Base-by-base conservation (phyloP, 2,888 invertebrate species). In the Amphimallon solstitiale region DNA sequence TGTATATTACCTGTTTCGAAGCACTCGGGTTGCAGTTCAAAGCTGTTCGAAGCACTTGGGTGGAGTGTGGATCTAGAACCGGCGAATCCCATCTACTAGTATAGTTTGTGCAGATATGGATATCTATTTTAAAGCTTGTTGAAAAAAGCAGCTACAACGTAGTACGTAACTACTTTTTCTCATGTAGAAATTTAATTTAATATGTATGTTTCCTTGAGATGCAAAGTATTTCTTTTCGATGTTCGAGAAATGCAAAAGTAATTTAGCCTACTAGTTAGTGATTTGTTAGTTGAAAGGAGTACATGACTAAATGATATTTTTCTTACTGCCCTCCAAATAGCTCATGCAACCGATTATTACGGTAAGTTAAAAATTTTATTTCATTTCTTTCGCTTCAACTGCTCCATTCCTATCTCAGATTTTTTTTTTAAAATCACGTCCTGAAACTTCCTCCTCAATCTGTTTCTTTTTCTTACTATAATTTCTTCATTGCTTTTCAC, bases 341-440 rank as follows among this genome's bases (percentile, higher is more conserved):
- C 95, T 87, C 95, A 95, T 90, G 94, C 95, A 84, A 94, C 96
- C 89, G 97, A 96, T 88, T 97, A 97, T 88, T 97, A 97, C 94
- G 97, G 97, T 97, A 94, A 96, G 97, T 95, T 89, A 88, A 78
- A 88, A 88, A 86, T 89, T 89, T 87, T 88, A 86, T 86, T 87
- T 86, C 86, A 77, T 81, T 81, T 73, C 71, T 73, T 71, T 68
- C 68, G 70, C 72, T 59, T 38, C 34, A 17, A 68, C 67, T 59
- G 56, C 67, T 66, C 66, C 69, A 68, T 63, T 62, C 68, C 63
- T 65, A 19, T 66, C 70, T 59, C 68, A 23, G 35, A 23, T 52
- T 68, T 34, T 51, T 34, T 14, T 17, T 34, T 45, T 45, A 6
- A 15, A 38, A 59, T 40, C 60, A 23, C 9, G 7, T 49, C 10